Percentiles rank a stretch among this genome's conserved stretches.
phyloP scores from a whole-genome alignment of 2,888 invertebrate species.

The Imbricaverruca yamaguchii region DNA sequence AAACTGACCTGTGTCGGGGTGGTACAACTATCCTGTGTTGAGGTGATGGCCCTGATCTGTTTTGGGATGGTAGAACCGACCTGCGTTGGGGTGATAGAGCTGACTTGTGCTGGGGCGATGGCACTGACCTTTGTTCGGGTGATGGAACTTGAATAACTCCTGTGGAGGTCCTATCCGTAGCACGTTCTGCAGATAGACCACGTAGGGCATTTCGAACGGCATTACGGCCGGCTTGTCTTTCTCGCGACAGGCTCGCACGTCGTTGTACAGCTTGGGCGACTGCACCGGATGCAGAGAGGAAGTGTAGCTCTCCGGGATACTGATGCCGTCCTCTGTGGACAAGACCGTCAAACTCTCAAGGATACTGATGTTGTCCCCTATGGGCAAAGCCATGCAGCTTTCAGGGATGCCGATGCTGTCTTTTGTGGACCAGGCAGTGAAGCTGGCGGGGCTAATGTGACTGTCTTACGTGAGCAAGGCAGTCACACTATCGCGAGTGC shows the following conservation, averaged over 20 bases:
- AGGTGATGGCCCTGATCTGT: constrained; percentile 57
- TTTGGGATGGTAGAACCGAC: constrained; percentile 61
- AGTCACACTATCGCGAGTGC: too few relatives aligned
- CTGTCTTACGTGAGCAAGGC: too few relatives aligned
- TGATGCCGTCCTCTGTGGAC: constrained; percentile 66
- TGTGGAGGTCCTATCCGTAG: constrained; percentile 66
- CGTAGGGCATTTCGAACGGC: constrained; percentile 76
- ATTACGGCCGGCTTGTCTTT: constrained; percentile 48
- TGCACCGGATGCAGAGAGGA: constrained; percentile 91
- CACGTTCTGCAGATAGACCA: constrained; percentile 81
- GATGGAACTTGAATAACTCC: constrained; percentile 75
- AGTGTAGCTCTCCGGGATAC: constrained; percentile 81
- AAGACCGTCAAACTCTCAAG: not conserved
- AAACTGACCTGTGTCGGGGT: constrained; percentile 66
- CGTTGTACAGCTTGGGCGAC: constrained; percentile 75
- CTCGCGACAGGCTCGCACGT: constrained; percentile 48
- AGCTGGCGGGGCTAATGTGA: too few relatives aligned
- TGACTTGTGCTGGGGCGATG: too few relatives aligned
- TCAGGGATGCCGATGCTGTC: too few relatives aligned
- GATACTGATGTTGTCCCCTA: too few relatives aligned
- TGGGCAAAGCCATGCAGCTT: too few relatives aligned
- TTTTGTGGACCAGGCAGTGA: too few relatives aligned
- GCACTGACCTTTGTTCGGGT: constrained; percentile 66
- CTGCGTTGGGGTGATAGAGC: too few relatives aligned
- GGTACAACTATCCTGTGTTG: constrained; percentile 57